These are phyloP conservation scores for Meloidogyne floridensis DNA, from an alignment of 1,140 invertebrate genomes.

Conservation along the genomic window DNA sequence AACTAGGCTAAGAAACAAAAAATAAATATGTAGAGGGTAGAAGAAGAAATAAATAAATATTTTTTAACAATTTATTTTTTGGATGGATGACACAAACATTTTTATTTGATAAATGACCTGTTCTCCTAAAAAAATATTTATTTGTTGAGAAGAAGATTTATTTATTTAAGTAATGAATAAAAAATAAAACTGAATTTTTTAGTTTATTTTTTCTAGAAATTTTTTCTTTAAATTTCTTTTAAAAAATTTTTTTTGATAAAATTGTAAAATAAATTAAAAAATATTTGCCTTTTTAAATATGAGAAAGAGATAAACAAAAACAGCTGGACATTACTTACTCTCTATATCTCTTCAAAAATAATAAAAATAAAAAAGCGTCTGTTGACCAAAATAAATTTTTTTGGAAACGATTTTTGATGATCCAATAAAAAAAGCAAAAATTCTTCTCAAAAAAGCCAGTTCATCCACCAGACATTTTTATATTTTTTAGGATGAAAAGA, in stretches of 20 bases:
- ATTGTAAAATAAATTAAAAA: not conserved
- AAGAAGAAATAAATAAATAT: not conserved
- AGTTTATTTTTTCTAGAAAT: not conserved
- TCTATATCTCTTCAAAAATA: not conserved
- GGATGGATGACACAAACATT: not conserved
- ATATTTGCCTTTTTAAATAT: not conserved
- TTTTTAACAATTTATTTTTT: not conserved
- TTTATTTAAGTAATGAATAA: not conserved
- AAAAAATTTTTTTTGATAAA: not conserved
- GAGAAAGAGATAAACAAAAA: not conserved
- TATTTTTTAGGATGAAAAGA: not conserved
- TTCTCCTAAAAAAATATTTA: not conserved
- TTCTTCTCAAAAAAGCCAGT: not conserved
- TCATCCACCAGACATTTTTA: not conserved
- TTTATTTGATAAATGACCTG: not conserved
- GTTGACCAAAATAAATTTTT: slow-evolving; percentile 1
- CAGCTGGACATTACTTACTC: not conserved
- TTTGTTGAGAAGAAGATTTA: not conserved
- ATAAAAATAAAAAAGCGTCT: not conserved
- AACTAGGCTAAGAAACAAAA: not conserved
- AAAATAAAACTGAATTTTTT: not conserved
- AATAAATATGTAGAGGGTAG: not conserved
- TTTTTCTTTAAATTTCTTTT: not conserved
- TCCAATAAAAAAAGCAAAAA: slow-evolving; percentile 1
- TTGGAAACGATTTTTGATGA: slow-evolving; percentile 4